phyloP scores from a whole-genome alignment of 2,888 invertebrate species.

The Gryllus longicercus region DNA sequence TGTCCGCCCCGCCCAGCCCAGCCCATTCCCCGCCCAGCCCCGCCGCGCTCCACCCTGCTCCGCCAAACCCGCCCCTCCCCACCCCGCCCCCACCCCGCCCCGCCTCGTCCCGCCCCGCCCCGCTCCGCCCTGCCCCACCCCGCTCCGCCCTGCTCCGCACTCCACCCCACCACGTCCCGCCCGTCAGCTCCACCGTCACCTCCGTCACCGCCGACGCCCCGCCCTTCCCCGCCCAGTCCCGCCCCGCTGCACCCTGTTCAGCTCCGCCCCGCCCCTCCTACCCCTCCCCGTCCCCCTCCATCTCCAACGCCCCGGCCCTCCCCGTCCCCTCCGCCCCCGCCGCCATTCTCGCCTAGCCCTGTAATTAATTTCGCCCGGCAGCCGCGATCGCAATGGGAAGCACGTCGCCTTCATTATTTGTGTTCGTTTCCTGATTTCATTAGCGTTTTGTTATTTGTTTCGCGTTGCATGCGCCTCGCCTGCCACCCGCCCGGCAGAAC shows the following conservation, averaged over 20 bases:
- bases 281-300: background rate
- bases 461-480: background rate
- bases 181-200: background rate
- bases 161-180: background rate
- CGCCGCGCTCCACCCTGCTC: background rate
- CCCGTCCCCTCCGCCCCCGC: background rate
- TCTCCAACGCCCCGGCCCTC: too few species aligned
- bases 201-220: too few species aligned
- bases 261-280: too few species aligned
- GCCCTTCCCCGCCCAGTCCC: too few species aligned
- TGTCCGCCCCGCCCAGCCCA: too few species aligned
- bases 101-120: background rate
- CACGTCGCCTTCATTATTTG: constrained; percentile 17
- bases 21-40: too few species aligned
- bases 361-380: background rate
- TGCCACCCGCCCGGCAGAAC: too few species aligned
- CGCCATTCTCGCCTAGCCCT: background rate
- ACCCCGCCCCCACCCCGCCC: too few species aligned
- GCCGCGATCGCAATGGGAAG: background rate
- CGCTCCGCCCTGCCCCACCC: background rate
- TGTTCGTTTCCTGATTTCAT: constrained; percentile 6
- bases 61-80: too few species aligned
- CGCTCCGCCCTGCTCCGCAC: background rate
- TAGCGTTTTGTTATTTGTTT: constrained; percentile 7
- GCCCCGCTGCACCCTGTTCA: too few species aligned